phyloP scores from a whole-genome alignment of 1,140 invertebrate genomes.

The Nylanderia fulva region DNA sequence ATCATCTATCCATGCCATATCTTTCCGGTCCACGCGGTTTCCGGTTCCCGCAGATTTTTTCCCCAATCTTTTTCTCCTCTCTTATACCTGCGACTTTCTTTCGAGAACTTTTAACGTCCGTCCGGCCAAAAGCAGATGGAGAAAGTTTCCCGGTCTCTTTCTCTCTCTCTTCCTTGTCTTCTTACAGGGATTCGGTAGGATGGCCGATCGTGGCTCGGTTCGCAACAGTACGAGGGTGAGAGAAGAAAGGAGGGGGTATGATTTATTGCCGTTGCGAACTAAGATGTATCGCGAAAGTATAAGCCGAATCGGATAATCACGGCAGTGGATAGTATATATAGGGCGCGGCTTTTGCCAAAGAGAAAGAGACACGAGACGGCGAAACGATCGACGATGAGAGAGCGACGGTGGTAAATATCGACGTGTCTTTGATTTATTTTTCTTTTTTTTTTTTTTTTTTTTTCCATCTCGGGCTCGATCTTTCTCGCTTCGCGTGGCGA shows the following conservation, averaged over 20 bases:
- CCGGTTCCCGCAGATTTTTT: constrained; percentile 40
- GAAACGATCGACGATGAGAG: not conserved
- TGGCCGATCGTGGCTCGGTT: constrained; percentile 2
- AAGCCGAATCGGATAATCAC: constrained; percentile 59
- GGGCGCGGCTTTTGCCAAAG: not conserved
- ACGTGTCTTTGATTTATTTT: too few species aligned
- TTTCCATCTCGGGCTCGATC: not conserved
- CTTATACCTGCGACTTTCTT: constrained; percentile 2
- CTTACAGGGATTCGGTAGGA: constrained; percentile 26
- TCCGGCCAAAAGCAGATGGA: constrained; percentile 27
- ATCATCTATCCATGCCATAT: not conserved
- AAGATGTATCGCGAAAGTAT: constrained; percentile 62
- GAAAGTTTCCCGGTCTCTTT: constrained; percentile 53
- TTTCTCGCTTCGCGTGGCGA: not conserved
- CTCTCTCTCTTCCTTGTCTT: constrained; percentile 22
- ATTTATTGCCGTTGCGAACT: constrained; percentile 65
- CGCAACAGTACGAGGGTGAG: not conserved
- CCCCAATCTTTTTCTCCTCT: constrained; percentile 1
- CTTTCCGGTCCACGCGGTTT: not conserved
- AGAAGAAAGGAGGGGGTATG: constrained; percentile 34
- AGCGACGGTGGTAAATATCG: constrained; percentile 20
- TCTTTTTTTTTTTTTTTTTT: too few species aligned
- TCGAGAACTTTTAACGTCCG: constrained; percentile 56
- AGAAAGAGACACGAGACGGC: not conserved
- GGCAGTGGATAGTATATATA: not conserved